Conservation (phyloP, 1,140 invertebrate genomes). For the Scaptomyza hsui region DNA sequence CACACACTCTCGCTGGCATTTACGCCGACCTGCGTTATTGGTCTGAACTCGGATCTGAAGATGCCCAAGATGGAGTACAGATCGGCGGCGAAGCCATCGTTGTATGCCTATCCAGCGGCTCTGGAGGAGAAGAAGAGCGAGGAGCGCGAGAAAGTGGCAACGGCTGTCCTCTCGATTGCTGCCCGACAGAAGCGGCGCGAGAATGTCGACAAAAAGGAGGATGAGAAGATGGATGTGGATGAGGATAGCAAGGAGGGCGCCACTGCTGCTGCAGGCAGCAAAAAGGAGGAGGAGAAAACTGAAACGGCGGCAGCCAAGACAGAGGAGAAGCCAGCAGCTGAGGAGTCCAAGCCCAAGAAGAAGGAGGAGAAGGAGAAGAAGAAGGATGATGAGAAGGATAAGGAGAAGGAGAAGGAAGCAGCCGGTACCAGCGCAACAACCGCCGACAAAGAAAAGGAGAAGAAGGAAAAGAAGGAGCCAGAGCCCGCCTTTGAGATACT, state of each 20-base stretch:
- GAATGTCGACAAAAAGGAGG: constrained; percentile 85
- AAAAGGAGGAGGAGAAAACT: constrained; percentile 86
- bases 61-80: constrained; percentile 98
- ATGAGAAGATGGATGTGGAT: constrained; percentile 91
- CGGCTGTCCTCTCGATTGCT: constrained; percentile 98
- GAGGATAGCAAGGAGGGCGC: constrained; percentile 87
- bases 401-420: constrained; percentile 84
- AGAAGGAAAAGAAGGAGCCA: constrained; percentile 91
- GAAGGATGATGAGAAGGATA: constrained; percentile 75
- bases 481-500: constrained; percentile 96
- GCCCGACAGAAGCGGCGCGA: constrained; percentile 94
- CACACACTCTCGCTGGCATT: constrained; percentile 98
- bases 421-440: constrained; percentile 54
- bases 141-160: constrained; percentile 97
- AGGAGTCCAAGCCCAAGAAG: constrained; percentile 83
- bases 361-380: constrained; percentile 85
- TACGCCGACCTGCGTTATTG: constrained; percentile 97
- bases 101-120: constrained; percentile 98
- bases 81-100: constrained; percentile 96
- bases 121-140: constrained; percentile 99
- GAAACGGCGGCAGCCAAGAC: constrained; percentile 85
- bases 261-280: constrained; percentile 83
- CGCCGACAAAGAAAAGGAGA: constrained; percentile 83
- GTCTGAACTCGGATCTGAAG: constrained; percentile 96
- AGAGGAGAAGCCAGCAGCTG: constrained; percentile 80